phyloP scores from a whole-genome alignment of 1,140 invertebrate genomes.

The Magallana ariakensis region DNA sequence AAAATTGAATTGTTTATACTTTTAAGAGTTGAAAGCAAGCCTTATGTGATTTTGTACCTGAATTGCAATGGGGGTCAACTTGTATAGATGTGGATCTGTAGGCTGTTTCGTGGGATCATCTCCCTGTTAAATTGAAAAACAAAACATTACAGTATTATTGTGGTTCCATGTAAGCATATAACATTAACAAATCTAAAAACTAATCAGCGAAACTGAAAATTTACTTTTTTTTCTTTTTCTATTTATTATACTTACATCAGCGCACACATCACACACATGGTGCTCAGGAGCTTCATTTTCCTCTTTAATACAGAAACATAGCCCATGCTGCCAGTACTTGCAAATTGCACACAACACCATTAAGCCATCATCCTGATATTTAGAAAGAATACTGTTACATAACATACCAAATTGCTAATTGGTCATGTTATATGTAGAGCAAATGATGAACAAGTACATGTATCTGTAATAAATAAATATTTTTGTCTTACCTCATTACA shows the following conservation, averaged over 20 bases:
- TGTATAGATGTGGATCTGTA: slow-evolving; percentile 73
- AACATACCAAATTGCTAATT: too few relatives aligned
- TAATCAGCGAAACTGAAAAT: too few relatives aligned
- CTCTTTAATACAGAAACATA: slow-evolving; percentile 75
- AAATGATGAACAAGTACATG: too few relatives aligned
- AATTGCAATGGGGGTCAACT: slow-evolving; percentile 67
- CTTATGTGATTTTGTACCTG: slow-evolving; percentile 64
- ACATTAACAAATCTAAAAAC: too few relatives aligned
- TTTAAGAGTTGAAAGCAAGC: too few relatives aligned
- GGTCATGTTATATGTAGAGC: too few relatives aligned
- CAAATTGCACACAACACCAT: slow-evolving; percentile 78
- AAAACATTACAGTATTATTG: too few relatives aligned
- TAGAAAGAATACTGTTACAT: not conserved
- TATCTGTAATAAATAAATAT: not conserved
- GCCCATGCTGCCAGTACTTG: slow-evolving; percentile 78
- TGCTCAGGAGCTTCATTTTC: slow-evolving; percentile 73
- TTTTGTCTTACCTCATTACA: slow-evolving; percentile 74
- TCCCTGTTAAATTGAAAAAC: not conserved
- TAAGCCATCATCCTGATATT: slow-evolving; percentile 77
- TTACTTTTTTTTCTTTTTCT: not conserved
- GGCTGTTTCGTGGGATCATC: slow-evolving; percentile 54
- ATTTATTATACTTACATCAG: slow-evolving; percentile 64
- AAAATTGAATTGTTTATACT: too few relatives aligned
- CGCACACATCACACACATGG: slow-evolving; percentile 78
- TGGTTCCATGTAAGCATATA: too few relatives aligned